phyloP scores from a whole-genome alignment of 1,140 invertebrate species.

The Trichomalopsis sarcophagae region DNA sequence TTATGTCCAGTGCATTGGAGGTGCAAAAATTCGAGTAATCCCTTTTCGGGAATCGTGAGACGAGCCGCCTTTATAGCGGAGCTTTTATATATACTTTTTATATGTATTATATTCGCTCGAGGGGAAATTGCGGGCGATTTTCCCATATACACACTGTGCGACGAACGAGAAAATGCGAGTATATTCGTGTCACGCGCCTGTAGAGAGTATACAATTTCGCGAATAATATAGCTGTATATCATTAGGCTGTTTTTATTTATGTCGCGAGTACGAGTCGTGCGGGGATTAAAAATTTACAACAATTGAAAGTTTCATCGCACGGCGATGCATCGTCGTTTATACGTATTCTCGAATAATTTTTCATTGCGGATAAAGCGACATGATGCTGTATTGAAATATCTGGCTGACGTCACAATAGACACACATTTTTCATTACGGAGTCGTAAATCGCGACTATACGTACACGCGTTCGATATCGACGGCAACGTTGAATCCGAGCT shows the following conservation, averaged over 20 bases:
- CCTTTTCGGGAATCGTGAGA: background rate
- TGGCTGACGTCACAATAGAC: background rate
- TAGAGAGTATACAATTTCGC: background rate
- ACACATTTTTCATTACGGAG: background rate
- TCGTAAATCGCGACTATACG: background rate
- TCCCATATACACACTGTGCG: background rate
- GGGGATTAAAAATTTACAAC: background rate
- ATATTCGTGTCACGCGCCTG: background rate
- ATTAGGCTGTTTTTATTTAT: constrained; percentile 1
- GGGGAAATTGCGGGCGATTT: background rate
- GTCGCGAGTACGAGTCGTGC: background rate
- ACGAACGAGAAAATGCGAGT: constrained; percentile 1
- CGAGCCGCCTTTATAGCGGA: no score
- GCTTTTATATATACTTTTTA: no score
- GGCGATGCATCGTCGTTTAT: no score
- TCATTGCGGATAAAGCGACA: background rate
- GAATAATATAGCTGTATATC: background rate
- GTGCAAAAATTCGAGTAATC: background rate
- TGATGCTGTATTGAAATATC: background rate
- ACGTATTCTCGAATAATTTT: background rate
- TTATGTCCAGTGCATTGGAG: background rate
- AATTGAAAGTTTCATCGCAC: background rate
- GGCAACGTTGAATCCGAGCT: no score
- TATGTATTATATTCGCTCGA: background rate
- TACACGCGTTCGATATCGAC: no score